phyloP scores from a whole-genome alignment of 2,888 invertebrate species.

The Pherbina coryleti region DNA sequence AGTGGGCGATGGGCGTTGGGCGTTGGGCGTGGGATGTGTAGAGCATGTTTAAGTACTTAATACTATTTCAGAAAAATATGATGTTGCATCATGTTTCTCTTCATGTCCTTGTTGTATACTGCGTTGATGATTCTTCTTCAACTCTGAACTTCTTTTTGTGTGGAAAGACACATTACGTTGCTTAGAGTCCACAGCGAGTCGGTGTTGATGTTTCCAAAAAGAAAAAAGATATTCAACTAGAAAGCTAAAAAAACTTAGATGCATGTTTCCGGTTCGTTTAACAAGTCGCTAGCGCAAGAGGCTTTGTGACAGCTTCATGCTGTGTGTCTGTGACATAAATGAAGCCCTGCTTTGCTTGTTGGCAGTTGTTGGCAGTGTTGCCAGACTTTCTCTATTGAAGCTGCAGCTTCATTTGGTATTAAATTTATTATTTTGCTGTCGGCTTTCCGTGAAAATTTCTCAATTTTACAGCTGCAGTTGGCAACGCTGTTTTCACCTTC shows the following conservation, averaged over 20 bases:
- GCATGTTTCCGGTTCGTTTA: slow-evolving; percentile 54
- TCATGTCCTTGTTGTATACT: slow-evolving; percentile 23
- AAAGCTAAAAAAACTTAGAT: slow-evolving; percentile 32
- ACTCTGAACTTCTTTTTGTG: not conserved
- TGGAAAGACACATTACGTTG: slow-evolving; percentile 42
- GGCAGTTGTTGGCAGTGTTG: not conserved
- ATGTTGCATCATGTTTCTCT: slow-evolving; percentile 27
- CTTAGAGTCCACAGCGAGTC: slow-evolving; percentile 49
- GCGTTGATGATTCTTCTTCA: not conserved
- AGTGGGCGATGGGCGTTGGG: not conserved
- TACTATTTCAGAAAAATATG: slow-evolving; percentile 29
- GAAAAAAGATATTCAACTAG: slow-evolving; percentile 6
- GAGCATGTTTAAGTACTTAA: slow-evolving; percentile 30
- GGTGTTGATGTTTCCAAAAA: slow-evolving; percentile 14
- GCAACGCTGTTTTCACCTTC: slow-evolving; percentile 36
- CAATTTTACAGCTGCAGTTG: slow-evolving; percentile 43
- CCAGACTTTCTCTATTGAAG: not conserved
- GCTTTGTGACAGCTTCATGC: slow-evolving; percentile 3
- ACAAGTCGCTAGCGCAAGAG: slow-evolving; percentile 47
- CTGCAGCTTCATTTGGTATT: not conserved
- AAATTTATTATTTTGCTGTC: no score
- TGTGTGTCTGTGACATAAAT: not conserved
- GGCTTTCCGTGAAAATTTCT: not conserved
- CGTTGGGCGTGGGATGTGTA: slow-evolving; percentile 10
- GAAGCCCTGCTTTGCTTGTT: not conserved